Base-by-base conservation (phyloP, 2,113 vertebrate genomes). In the Oreochromis aureus region DNA sequence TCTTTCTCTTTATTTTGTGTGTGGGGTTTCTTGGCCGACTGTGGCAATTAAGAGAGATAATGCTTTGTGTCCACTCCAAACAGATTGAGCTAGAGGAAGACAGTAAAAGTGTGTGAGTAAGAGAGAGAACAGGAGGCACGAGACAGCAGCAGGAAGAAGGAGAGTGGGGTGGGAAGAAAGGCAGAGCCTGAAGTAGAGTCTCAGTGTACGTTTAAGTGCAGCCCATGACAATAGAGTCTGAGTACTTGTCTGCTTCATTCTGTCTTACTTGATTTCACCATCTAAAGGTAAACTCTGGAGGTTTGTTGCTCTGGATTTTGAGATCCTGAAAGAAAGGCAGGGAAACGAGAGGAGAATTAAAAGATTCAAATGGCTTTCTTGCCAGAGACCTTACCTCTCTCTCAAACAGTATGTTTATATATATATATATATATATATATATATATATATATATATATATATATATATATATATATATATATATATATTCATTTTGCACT, bases 141-240 rank as follows among this genome's bases (percentile, higher is more conserved):
- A 92, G 56, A 86, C 27, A 81, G 80, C 79, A 32, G 73, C 82
- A 82, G 78, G 48, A 88, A 87, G 84, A 82, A 51, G n/a, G 36
- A 76, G 82, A 91, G 90, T 32, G 15, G 73, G 87, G 16, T 79
- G 32, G 78, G 81, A 91, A 92, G 78, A 95, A 93, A 95, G 89
- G 85, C 78, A 88, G 48, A 86, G 92, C 90, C 89, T 54, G 85
- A 91, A 86, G 89, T 90, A 41, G 89, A 66, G 92, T 90, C 92
- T 94, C 84, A 91, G 90, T 89, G 94, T 93, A 92, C 90, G 90
- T 93, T 94, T 91, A 92, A 88, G 89, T 91, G 85, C 13, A 86
- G 80, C 85, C 90, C 69, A 10, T 46, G 85, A 89, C 18, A 41
- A 63, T 88, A 88, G 19, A 76, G 61, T 92, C 82, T 58, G 36